Base-by-base conservation (phyloP, 2,888 invertebrate species). In the Leucania comma region DNA sequence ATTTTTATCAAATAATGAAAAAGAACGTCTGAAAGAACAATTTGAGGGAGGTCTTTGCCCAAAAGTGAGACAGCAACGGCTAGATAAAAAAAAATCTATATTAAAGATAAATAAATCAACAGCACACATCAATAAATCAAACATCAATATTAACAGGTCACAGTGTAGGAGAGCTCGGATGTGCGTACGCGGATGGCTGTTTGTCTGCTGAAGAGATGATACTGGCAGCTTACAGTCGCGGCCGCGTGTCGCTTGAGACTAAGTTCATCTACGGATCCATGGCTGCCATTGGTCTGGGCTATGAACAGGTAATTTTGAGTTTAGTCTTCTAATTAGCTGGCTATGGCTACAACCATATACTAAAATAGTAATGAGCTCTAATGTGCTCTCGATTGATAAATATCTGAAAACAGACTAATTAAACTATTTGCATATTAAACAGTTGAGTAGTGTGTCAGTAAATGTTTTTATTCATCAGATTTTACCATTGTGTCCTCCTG, bases 141-240 rank as follows among this genome's bases (percentile, higher is more conserved):
- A 48, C 8, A 51, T 9, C 6, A 2, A 26, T 24, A 38, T 53
- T 20, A 10, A 63, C 67, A 95, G 98, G 99, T 1, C 99, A 99
- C 91, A 99, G 99, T 22, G 98, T 98, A 0, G 99, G 99, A 58
- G 99, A 99, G 92, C 94, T 99, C 35, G 98, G 98, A 1, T 99
- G 99, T 90, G 99, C 98, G 0, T 99, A 99, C 91, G 99, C 98
- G 4, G 99, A 99, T 91, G 98, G 98, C 1, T 98, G 98, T 77
- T 96, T 99, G 73, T 98, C 98, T 0, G 97, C 97, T 0, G 98
- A 98, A 87, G 98, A 99, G 93, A 98, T 98, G 95, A 97, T 99
- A 60, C 91, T 98, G 29, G 96, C 97, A 10, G 97, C 98, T 0
- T 98, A 98, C 91, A 98, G 97, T 87, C 96, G 98, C 76, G 98